Evolutionary conservation across 1,140 invertebrate species (phyloP), one percentile per base, ranked within the genome.

Genomic region (Panulirus ornatus): DNA sequence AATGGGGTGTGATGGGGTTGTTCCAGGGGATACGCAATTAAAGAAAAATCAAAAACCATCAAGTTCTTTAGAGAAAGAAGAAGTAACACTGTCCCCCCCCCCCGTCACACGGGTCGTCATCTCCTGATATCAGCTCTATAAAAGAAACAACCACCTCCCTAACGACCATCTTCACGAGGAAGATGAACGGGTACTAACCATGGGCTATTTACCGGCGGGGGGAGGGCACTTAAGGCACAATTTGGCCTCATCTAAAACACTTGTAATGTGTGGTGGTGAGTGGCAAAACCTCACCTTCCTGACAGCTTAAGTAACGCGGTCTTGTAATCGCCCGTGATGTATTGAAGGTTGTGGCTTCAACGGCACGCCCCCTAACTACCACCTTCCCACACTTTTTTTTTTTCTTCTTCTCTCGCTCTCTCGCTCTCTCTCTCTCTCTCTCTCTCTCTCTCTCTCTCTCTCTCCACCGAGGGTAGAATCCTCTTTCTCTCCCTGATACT

Each of bases 211-310:
- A 58, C 9, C 19, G 51, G 51, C 51, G 9, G 51, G 6, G 6
- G 19, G n/a, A n/a, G 42, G 16, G 34, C 78, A 81, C 47, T 58
- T 81, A 54, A 81, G 54, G 78, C 40, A 81, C 78, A 81, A 58
- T 81, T 81, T 63, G 1, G 27, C 36, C 78, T 81, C 47, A 36
- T 81, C 47, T 81, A 81, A 81, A 81, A 54, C 78, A 38, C 78
- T 81, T 58, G 78, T 81, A 81, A 81, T 81, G 78, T 36, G 3
- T 30, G 78, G 47, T 51, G 36, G 38, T 58, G 78, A 81, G 47
- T 11, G 78, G 78, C 40, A 27, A 81, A 81, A 34, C n/a, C 47
- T 58, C 78, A 27, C 78, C 78, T 81, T 36, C 47, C 47, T 81
- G 78, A 81, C 78, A 36, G 78, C 42, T 42, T 36, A 58, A 58